phyloP scores from a whole-genome alignment of 2,888 invertebrate genomes.

The Ferrisia virgata region DNA sequence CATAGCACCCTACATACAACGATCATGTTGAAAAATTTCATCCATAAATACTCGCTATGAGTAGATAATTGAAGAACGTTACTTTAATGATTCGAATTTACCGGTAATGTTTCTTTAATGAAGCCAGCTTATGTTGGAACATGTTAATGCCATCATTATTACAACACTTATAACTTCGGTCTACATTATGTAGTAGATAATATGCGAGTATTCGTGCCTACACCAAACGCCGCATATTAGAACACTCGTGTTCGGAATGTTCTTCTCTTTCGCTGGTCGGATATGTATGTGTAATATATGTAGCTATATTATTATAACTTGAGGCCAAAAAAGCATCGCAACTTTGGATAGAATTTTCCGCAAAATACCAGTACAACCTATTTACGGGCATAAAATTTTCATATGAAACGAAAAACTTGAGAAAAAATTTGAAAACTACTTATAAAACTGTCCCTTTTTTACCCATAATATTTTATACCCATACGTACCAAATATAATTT shows the following conservation, averaged over 20 bases:
- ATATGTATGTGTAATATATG: no score
- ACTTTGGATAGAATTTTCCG: no score
- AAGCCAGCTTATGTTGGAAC: not conserved
- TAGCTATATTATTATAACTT: no score
- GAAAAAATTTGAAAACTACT: no score
- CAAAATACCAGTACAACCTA: no score
- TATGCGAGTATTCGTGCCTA: not conserved
- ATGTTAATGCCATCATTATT: slow-evolving; percentile 14
- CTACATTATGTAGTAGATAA: not conserved
- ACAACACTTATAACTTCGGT: not conserved
- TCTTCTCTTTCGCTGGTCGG: no score
- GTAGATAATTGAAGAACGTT: not conserved
- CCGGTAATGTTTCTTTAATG: not conserved
- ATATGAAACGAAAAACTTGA: no score
- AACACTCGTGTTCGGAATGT: not conserved
- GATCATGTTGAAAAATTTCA: not conserved
- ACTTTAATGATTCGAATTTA: not conserved
- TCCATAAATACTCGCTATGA: not conserved
- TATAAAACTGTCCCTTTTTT: no score
- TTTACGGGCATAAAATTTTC: no score
- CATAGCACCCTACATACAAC: not conserved
- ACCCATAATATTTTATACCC: no score
- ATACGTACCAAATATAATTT: no score
- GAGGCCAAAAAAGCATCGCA: no score
- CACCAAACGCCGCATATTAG: not conserved